phyloP scores from a whole-genome alignment of 1,140 invertebrate species.

The Venturia canescens region DNA sequence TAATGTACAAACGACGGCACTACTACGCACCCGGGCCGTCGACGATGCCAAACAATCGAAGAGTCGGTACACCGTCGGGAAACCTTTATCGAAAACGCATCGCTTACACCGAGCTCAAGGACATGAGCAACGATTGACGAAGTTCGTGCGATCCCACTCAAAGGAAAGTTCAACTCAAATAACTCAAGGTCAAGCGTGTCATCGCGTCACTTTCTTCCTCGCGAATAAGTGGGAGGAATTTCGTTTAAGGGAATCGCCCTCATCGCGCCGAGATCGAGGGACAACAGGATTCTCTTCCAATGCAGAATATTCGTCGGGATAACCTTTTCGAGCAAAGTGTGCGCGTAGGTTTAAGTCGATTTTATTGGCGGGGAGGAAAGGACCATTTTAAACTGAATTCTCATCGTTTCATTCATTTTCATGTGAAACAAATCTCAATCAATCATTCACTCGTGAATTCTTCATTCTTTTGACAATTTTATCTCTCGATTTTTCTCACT shows the following conservation, averaged over 20 bases:
- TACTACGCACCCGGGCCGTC: conserved; percentile 68
- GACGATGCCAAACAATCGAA: conserved; percentile 64
- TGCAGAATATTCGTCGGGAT: too few relatives aligned
- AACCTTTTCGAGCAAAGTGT: too few relatives aligned
- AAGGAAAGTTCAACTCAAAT: conserved; percentile 30
- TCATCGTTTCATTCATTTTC: not conserved
- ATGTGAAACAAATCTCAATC: not conserved
- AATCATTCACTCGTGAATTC: not conserved
- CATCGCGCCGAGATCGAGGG: not conserved
- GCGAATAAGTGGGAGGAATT: conserved; percentile 28
- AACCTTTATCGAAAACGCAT: conserved; percentile 69
- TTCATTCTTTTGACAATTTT: not conserved
- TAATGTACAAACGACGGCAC: conserved; percentile 73
- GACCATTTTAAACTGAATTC: not conserved
- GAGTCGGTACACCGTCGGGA: conserved; percentile 46
- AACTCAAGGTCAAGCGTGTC: conserved; percentile 4
- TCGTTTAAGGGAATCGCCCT: not conserved
- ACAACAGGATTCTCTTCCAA: not conserved
- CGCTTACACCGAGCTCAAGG: conserved; percentile 73
- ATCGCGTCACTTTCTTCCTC: not conserved
- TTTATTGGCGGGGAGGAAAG: too few relatives aligned
- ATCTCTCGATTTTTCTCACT: not conserved
- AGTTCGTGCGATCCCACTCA: conserved; percentile 29
- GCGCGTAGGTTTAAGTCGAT: too few relatives aligned
- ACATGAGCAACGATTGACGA: conserved; percentile 75